Percentiles rank a stretch among this genome's conserved stretches.
These are phyloP conservation scores for Chrysaora quinquecirrha DNA, from an alignment of 30 jellyfish, hydroid and myxozoan genomes.

Conservation along the genomic window DNA sequence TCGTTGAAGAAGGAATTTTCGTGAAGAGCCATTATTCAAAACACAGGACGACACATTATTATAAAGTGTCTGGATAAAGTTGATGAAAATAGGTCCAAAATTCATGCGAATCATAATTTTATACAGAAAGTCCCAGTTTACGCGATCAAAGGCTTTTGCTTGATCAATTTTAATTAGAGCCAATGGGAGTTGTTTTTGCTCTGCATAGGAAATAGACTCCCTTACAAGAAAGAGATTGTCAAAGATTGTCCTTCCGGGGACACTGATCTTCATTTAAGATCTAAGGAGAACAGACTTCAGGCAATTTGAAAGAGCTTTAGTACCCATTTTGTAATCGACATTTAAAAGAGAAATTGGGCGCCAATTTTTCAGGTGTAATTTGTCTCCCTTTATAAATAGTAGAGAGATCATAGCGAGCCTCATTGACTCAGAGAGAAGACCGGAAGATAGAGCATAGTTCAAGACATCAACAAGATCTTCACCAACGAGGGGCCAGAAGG, in stretches of 20 bases:
- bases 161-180: slow-evolving; percentile 36
- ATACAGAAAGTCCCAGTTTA: slow-evolving; percentile 46
- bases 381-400: slow-evolving; percentile 38
- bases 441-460: neutral
- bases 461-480: neutral
- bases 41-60: neutral
- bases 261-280: slow-evolving; percentile 32
- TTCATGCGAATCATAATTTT: slow-evolving; percentile 10
- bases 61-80: slow-evolving; percentile 3
- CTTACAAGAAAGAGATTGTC: slow-evolving; percentile 29
- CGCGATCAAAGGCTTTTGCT: slow-evolving; percentile 68
- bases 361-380: slow-evolving; percentile 27
- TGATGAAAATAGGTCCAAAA: slow-evolving; percentile 5
- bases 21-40: slow-evolving; percentile 33
- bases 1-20: neutral
- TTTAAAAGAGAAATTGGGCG: slow-evolving; percentile 31
- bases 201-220: slow-evolving; percentile 13
- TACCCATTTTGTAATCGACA: slow-evolving; percentile 36
- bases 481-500: slow-evolving; percentile 4
- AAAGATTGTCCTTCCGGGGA: slow-evolving; percentile 54
- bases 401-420: slow-evolving; percentile 19
- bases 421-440: slow-evolving; percentile 21
- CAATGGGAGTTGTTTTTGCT: neutral
- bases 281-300: slow-evolving; percentile 15
- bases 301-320: slow-evolving; percentile 31